phyloP scores from a whole-genome alignment of 2,888 invertebrate species.

The Drosophila infuscata region DNA sequence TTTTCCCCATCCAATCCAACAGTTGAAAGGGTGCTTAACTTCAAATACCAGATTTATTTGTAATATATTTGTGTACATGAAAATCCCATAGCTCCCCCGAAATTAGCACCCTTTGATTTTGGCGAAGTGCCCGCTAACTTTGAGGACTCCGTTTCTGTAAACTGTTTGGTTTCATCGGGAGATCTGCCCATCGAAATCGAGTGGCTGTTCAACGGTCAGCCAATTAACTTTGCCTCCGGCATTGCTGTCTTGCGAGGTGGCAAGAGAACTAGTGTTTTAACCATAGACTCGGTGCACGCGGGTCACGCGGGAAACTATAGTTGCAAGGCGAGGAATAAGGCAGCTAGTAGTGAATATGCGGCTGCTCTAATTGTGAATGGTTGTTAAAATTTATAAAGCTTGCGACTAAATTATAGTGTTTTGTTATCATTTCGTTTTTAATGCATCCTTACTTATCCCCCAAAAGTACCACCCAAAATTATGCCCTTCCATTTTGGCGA shows the following conservation, averaged over 20 bases:
- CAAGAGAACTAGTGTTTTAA: constrained; percentile 88
- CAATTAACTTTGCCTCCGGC: constrained; percentile 85
- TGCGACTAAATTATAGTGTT: neutral
- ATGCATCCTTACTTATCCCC: constrained; percentile 5
- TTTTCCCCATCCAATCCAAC: constrained; percentile 5
- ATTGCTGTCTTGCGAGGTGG: constrained; percentile 87
- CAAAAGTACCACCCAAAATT: constrained; percentile 86
- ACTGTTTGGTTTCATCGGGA: constrained; percentile 90
- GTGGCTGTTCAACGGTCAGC: constrained; percentile 88
- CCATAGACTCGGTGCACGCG: constrained; percentile 88
- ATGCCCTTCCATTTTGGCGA: constrained; percentile 92
- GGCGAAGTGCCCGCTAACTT: constrained; percentile 90
- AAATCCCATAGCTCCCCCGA: constrained; percentile 88
- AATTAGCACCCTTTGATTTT: constrained; percentile 91
- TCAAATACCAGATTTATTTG: neutral
- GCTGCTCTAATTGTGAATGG: constrained; percentile 90
- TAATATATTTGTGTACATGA: neutral
- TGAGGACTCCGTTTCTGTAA: constrained; percentile 89
- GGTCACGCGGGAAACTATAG: constrained; percentile 91
- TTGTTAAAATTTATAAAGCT: constrained; percentile 35
- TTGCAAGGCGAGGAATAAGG: constrained; percentile 89
- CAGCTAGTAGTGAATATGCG: constrained; percentile 87
- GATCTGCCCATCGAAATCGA: constrained; percentile 88
- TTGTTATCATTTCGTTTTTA: constrained; percentile 35
- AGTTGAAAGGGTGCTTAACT: neutral